Evolutionary conservation across 2,888 invertebrate genomes (phyloP).

Genomic region (Mimas tiliae): DNA sequence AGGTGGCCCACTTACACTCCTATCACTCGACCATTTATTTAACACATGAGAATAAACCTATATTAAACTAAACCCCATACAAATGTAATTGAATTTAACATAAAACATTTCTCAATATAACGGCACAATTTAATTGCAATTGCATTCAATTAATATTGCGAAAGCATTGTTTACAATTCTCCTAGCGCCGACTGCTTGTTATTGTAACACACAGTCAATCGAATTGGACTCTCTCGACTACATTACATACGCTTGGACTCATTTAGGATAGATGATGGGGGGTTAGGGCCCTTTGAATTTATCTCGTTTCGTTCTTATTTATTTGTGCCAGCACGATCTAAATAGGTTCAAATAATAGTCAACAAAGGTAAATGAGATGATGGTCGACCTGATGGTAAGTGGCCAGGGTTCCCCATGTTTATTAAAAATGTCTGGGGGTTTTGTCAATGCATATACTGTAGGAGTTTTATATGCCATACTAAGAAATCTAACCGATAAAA

Average conservation of each 20-base stretch:
- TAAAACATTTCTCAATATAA: conserved; percentile 23
- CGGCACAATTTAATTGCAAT: conserved; percentile 56
- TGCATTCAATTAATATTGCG: conserved; percentile 67
- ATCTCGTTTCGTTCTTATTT: no score
- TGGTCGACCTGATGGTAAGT: no score
- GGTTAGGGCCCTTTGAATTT: neutral
- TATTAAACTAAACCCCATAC: neutral
- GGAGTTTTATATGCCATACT: no score
- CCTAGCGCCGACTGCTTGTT: conserved; percentile 44
- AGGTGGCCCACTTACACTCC: no score
- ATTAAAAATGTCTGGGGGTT: no score
- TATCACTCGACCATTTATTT: no score
- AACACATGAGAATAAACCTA: neutral
- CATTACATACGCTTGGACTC: conserved; percentile 3
- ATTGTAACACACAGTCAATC: conserved; percentile 28
- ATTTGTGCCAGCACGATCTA: no score
- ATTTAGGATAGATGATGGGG: conserved; percentile 10
- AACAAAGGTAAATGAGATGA: no score
- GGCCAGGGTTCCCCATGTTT: no score
- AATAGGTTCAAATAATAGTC: no score
- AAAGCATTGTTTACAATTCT: conserved; percentile 66
- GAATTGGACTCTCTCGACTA: conserved; percentile 27
- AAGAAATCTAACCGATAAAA: no score
- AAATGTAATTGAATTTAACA: conserved; percentile 17
- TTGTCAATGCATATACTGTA: no score